These are phyloP conservation scores for Notolepis coatsorum DNA, from an alignment of 2,797 vertebrate genomes.

Conservation along the genomic window DNA sequence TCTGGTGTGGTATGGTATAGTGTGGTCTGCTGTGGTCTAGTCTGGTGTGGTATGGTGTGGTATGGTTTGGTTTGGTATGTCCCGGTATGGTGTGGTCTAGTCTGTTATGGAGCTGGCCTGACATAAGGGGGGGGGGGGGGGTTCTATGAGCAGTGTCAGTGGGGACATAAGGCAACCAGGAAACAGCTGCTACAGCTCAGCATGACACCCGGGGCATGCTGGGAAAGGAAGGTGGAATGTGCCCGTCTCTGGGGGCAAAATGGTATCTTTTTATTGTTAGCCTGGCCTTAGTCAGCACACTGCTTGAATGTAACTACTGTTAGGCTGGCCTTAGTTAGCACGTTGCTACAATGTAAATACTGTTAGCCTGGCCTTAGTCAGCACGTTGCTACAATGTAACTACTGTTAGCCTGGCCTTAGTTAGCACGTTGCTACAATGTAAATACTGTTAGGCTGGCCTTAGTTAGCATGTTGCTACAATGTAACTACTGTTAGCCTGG, in stretches of 20 bases:
- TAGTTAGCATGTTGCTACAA: slow-evolving; percentile 31
- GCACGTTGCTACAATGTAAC: slow-evolving; percentile 11
- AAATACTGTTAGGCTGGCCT: slow-evolving; percentile 38
- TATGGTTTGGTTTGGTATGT: no score
- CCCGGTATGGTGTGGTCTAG: no score
- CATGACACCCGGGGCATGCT: slow-evolving; percentile 17
- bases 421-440: slow-evolving; percentile 33
- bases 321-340: slow-evolving; percentile 37
- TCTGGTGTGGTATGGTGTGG: no score
- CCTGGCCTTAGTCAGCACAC: slow-evolving; percentile 39
- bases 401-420: slow-evolving; percentile 41
- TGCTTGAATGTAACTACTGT: slow-evolving; percentile 24
- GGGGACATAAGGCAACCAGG: not conserved
- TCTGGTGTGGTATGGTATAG: no score
- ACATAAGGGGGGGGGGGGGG: not conserved
- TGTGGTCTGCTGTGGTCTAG: no score
- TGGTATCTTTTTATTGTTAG: slow-evolving; percentile 38
- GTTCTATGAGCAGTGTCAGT: not conserved
- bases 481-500: slow-evolving; percentile 43
- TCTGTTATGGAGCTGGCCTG: no score
- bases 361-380: slow-evolving; percentile 43
- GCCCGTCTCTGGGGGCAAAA: not conserved
- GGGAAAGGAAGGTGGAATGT: slow-evolving; percentile 12
- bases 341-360: slow-evolving; percentile 21
- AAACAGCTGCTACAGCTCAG: slow-evolving; percentile 21